Base-by-base conservation (phyloP, 2,113 vertebrate genomes). In the Columbina picui region DNA sequence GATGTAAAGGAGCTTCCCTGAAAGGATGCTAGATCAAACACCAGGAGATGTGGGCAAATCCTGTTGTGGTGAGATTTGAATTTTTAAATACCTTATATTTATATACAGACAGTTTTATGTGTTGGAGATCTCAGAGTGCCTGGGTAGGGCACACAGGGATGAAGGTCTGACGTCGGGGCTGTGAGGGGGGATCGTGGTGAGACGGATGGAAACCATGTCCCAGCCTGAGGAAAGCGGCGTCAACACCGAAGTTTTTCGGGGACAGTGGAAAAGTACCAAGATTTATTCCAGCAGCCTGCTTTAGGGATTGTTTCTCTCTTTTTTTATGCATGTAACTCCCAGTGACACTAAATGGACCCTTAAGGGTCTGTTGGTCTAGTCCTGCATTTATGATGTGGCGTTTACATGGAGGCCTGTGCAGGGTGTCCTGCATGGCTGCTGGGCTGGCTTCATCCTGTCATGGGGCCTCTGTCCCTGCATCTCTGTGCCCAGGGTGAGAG, bases 271-370 rank as follows among this genome's bases (percentile, higher is more conserved):
- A 90, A 96, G 53, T 50, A 94, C 90, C 30, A 61, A 90, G 32
- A 68, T 89, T 73, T 89, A 90, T 97, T 94, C 90, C 79, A 89
- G 19, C 53, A 43, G 93, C 73, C 86, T 92, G 75, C 87, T 96
- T 60, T 82, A 90, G 79, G 89, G 91, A 85, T 56, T 91, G 79
- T 84, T 94, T 64, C 80, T 90, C 52, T 91, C 88, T 91, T 94
- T 20, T n/a, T 89, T 95, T 97, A 82, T 77, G 81, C 63, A 70
- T 84, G 69, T 93, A 97, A 96, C 93, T 95, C 75, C 89, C 71
- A 91, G 69, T 87, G 90, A 92, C 87, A 74, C 82, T 47, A 61
- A 91, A 47, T 52, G 91, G 89, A 76, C 84, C 96, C 63, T 47
- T 50, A 88, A 73, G 90, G 92, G 87, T 59, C 63, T 1, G 2